Evolutionary conservation across 2,113 vertebrate genomes (phyloP).

Genomic region (Thryonomys swinderianus): DNA sequence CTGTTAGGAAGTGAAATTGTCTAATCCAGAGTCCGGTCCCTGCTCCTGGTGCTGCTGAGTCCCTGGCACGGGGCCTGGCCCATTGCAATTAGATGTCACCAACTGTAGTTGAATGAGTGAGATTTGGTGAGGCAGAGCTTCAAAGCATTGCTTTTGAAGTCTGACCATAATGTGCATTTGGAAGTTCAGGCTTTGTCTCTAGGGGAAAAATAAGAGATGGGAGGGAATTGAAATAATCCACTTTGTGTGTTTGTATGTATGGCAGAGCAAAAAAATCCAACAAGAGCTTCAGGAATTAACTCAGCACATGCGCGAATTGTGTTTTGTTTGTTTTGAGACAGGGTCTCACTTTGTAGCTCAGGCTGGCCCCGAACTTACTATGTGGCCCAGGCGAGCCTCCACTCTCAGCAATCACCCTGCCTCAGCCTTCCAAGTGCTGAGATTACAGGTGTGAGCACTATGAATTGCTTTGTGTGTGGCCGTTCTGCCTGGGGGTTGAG

Average conservation of each 20-base stretch:
- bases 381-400: too few species aligned
- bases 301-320: neutral
- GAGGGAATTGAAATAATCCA: slow-evolving; percentile 34
- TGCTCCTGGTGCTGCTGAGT: neutral
- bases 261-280: slow-evolving; percentile 2
- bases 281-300: neutral
- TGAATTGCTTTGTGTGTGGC: slow-evolving; percentile 44
- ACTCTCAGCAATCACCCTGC: too few species aligned
- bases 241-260: neutral
- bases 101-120: slow-evolving; percentile 43
- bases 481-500: neutral
- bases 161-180: slow-evolving; percentile 39
- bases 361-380: too few species aligned
- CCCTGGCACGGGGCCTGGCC: neutral
- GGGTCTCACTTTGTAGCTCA: too few species aligned
- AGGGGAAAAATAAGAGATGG: neutral
- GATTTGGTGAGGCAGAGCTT: slow-evolving; percentile 42
- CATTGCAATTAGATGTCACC: neutral
- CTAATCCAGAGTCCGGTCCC: neutral
- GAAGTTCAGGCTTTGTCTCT: slow-evolving; percentile 50
- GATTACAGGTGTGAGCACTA: too few species aligned
- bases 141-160: slow-evolving; percentile 55
- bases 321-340: too few species aligned
- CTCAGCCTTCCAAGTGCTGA: too few species aligned
- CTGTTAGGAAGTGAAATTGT: slow-evolving; percentile 22